Conservation (phyloP, 2,888 invertebrate species). For the Macrostomum cliftonense region DNA sequence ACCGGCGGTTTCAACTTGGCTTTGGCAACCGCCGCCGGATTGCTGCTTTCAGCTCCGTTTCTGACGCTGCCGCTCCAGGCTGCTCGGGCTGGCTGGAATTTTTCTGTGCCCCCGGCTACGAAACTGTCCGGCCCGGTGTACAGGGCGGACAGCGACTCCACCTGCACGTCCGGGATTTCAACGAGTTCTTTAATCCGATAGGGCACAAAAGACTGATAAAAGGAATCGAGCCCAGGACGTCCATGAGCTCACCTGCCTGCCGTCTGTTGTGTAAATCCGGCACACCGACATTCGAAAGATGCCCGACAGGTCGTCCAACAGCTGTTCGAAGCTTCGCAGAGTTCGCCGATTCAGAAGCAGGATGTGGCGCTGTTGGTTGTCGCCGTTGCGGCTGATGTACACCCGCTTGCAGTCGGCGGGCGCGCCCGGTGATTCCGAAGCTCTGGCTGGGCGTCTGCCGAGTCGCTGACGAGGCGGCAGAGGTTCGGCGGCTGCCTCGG, state of each 20-base stretch:
- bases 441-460: too few species aligned
- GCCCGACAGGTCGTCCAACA: slow-evolving; percentile 25
- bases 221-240: too few species aligned
- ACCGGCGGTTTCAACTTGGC: not conserved
- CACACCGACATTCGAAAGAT: slow-evolving; percentile 23
- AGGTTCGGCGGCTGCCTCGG: not conserved
- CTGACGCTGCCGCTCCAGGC: slow-evolving; percentile 1
- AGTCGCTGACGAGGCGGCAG: too few species aligned
- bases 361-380: slow-evolving; percentile 20
- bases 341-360: slow-evolving; percentile 28
- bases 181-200: too few species aligned
- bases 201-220: too few species aligned
- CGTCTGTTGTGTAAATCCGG: slow-evolving; percentile 26
- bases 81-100: slow-evolving; percentile 14
- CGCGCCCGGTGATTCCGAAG: too few species aligned
- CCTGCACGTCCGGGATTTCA: slow-evolving; percentile 18
- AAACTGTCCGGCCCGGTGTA: slow-evolving; percentile 26
- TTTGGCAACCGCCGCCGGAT: too few species aligned
- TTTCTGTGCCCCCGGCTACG: slow-evolving; percentile 19
- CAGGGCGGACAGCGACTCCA: slow-evolving; percentile 22
- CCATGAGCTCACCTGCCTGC: slow-evolving; percentile 9
- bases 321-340: slow-evolving; percentile 27
- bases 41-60: too few species aligned
- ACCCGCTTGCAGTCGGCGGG: slow-evolving; percentile 13
- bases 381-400: slow-evolving; percentile 26